A percentile compares a stretch with the other conserved stretches of the same genome.
These are phyloP conservation scores for Laothoe populi DNA, from an alignment of 2,888 invertebrate genomes.

Conservation along the genomic window DNA sequence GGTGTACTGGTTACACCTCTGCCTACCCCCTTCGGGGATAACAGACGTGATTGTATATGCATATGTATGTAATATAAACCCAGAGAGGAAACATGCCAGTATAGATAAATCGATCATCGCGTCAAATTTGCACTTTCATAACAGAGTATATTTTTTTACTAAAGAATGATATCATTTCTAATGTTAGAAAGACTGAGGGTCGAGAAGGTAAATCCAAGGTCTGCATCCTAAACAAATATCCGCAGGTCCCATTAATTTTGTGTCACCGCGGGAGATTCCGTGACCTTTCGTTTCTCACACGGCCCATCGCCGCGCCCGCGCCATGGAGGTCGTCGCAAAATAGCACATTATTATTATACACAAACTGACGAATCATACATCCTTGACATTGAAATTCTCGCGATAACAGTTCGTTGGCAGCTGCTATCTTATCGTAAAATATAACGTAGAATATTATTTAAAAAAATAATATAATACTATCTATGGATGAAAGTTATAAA, in stretches of 20 bases:
- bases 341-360: constrained; percentile 10
- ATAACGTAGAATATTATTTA: constrained; percentile 3
- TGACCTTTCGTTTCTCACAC: constrained; percentile 9
- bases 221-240: not conserved
- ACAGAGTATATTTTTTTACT: no score
- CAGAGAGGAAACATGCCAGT: no score
- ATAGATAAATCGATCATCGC: no score
- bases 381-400: constrained; percentile 22
- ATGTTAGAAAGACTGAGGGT: not conserved
- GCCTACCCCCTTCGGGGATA: no score
- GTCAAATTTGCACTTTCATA: no score
- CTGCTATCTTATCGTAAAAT: constrained; percentile 10
- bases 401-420: constrained; percentile 22
- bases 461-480: constrained; percentile 22
- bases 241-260: not conserved
- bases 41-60: no score
- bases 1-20: no score
- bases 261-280: not conserved
- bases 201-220: not conserved
- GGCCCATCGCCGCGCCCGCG: not conserved
- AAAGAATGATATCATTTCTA: no score
- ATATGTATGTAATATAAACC: no score
- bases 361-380: constrained; percentile 16
- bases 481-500: not conserved
- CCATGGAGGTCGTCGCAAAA: constrained; percentile 6